phyloP scores from a whole-genome alignment of 2,888 invertebrate species.

The Ecdyonurus torrentis region DNA sequence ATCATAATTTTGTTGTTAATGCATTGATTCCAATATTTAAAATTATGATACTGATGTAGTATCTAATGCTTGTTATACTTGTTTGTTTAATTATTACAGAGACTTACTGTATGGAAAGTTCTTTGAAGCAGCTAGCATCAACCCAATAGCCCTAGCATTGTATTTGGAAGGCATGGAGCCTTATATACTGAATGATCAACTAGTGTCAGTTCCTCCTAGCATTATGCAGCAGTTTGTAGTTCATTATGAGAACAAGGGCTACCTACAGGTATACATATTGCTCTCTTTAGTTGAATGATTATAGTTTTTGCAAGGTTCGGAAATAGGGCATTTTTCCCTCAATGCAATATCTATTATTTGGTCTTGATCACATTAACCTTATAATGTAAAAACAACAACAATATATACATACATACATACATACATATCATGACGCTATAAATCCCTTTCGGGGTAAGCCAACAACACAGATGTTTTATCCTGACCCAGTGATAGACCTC shows the following conservation, averaged over 20 bases:
- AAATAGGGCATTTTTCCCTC: too few species aligned
- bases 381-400: too few species aligned
- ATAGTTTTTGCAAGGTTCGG: too few species aligned
- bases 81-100: slow-evolving; percentile 24
- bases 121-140: slow-evolving; percentile 40
- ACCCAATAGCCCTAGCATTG: slow-evolving; percentile 40
- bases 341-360: too few species aligned
- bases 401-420: too few species aligned
- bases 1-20: neutral
- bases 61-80: neutral
- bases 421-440: too few species aligned
- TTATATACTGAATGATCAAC: slow-evolving; percentile 44
- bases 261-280: slow-evolving; percentile 28
- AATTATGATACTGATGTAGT: neutral
- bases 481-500: too few species aligned
- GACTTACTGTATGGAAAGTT: slow-evolving; percentile 43
- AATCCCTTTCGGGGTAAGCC: too few species aligned
- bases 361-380: too few species aligned
- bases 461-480: too few species aligned
- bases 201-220: slow-evolving; percentile 44
- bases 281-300: too few species aligned
- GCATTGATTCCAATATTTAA: neutral
- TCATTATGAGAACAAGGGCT: slow-evolving; percentile 43
- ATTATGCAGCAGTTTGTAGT: slow-evolving; percentile 56
- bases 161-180: slow-evolving; percentile 54